Evolutionary conservation across 2,888 invertebrate genomes (phyloP), one percentile per base, ranked within the genome.

Genomic region (Campoplex capitator): DNA sequence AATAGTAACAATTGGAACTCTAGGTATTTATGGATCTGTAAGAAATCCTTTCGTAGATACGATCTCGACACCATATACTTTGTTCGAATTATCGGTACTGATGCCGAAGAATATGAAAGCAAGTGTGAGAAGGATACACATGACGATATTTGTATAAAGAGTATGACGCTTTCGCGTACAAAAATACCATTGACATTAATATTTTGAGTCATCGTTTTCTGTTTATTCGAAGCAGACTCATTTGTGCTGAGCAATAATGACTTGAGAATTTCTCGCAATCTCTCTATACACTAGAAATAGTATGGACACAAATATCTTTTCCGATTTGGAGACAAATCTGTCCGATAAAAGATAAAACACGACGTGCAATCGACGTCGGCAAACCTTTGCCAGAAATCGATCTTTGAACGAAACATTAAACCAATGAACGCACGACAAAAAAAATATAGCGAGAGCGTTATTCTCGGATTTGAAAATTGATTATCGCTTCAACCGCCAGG

Each of bases 131-230:
- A 77, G 23, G 67, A 35, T 54, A 71, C 23, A 23, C 23, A 23
- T 77, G 45, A 38, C n/a, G 13, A 51, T 51, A 16, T 32, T 68
- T 32, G 28, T 8, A 54, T 65, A 45, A 54, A 23, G n/a, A 28
- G 23, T 48, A 38, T 18, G 56, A 54, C 48, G 42, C 18, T 58
- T 38, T 73, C 23, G 18, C 51, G 3, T 76, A 68, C 4, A 51
- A 51, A 32, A 32, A 32, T 71, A 54, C 65, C 28, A 77, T 77
- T 65, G 51, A 71, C 65, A 18, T 71, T 77, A 58, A 83, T 13
- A 62, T 48, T 51, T 18, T 83, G 77, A 77, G n/a, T 83, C 71
- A 83, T 77, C 70, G 16, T 54, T 38, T 71, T 71, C 65, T 32
- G 42, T 4, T 71, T 13, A 68, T 42, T 38, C 23, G 54, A 77